Base-by-base conservation (phyloP, 35 echinoderm and acorn worm species). In the Strongylocentrotus purpuratus region DNA sequence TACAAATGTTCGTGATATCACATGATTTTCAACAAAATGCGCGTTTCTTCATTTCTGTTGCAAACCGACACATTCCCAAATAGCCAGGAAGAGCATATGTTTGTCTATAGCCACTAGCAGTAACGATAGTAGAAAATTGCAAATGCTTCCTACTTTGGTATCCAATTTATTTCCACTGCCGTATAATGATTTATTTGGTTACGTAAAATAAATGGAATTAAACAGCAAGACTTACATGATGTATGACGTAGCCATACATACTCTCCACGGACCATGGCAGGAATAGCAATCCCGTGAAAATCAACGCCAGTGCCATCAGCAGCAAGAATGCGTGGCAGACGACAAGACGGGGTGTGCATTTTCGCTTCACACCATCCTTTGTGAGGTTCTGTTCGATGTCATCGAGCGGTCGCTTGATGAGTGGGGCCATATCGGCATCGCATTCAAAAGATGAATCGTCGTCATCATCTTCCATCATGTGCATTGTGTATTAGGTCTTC, bases 231-330 rank as follows among this genome's bases (percentile, higher is more conserved):
- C 87, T 89, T 31, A 89, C 87, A 28, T 45, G 87, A 15, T 89
- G 32, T 22, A 89, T 89, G 9, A 89, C 32, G 87, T 89, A 89
- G 45, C 33, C 87, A 46, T 89, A 89, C 33, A 33, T 89, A 10
- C 12, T 11, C 32, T 89, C 87, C 5, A 89, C 87, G 9, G 33
- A 89, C 87, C 87, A 89, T 89, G 87, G 87, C 25, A 89, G 87
- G 33, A 89, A 89, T 45, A 89, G 33, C 45, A 89, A 89, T 89
- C 87, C 87, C 87, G 87, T 89, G 87, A 89, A 89, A 89, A 89
- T 46, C 32, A 89, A 25, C 32, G 17, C 45, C 8, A 89, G 87
- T 89, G 87, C 87, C 45, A 89, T 89, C 32, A 89, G n/a, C 33
- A 89, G 87, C 87, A 46, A 15, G 87, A 89, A 45, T 15, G 33